Evolutionary conservation across 1,140 invertebrate genomes (phyloP), one percentile per base, ranked within the genome.

Genomic region (Brachystomella parvula): DNA sequence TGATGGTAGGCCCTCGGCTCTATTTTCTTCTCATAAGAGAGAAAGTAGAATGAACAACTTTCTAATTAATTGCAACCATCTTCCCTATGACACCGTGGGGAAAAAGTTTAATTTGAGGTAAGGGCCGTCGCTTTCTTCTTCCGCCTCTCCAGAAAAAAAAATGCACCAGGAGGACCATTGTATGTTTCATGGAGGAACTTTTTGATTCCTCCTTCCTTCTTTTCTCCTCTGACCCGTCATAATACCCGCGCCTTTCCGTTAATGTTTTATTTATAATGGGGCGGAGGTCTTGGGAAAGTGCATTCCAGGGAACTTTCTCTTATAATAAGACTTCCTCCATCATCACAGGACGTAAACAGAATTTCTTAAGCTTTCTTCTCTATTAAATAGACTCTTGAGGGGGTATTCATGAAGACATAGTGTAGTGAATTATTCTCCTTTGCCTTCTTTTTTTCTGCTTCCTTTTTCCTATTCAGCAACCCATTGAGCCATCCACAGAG

Each of bases 1-100:
- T n/a, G n/a, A 24, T 12, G 19, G 19, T 28, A 28, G 49, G 6
- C 26, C 21, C 58, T 26, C 17, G 15, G 21, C 21, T 15, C 17
- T 60, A 28, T 19, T 28, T 28, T 63, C 35, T 47, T 47, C 24
- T 21, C 15, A 47, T 17, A 3, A 9, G 12, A 17, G 21, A 29
- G 30, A 12, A 29, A 60, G 12, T n/a, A n/a, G n/a, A n/a, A n/a
- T n/a, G n/a, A n/a, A n/a, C n/a, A n/a, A n/a, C n/a, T 64, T 53
- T 65, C 32, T 67, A 67, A 67, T 67, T 67, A 67, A 67, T 67
- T 67, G 66, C 47, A 47, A 28, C 66, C 6, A 63, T 63, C 61
- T 67, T 47, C 28, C 62, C 62, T 64, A 67, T 64, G 35, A 47
- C 26, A 64, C 66, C 66, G 39, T 59, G 58, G 66, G 66, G 66